Base-by-base conservation (phyloP, 2,797 vertebrate genomes). In the Pangasius sanitwongsei region DNA sequence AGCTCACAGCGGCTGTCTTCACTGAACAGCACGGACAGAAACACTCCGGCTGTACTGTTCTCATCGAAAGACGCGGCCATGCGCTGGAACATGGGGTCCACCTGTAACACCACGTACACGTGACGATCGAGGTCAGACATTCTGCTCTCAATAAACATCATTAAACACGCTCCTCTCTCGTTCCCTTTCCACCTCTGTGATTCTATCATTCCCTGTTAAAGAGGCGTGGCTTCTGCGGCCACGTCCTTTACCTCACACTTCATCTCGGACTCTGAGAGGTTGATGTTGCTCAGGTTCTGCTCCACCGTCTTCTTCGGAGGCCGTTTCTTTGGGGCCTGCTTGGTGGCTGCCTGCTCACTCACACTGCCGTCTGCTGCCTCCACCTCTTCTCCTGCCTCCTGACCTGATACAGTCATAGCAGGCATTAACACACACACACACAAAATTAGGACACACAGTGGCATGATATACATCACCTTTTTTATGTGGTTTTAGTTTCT, bases 11-110 rank as follows among this genome's bases (percentile, higher is more conserved):
- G 94, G 75, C 94, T 97, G 95, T 92, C 92, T n/a, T 97, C 95
- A 57, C 96, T 97, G 86, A 91, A 97, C 31, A 99, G 96, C 0
- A 96, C 94, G 0, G 95, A 94, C 63, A 99, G 95, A 93, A 99
- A 99, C n/a, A 99, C 95, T 0, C 98, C 98, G 0, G 96, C 95
- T 0, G 97, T 96, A 93, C 96, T 98, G 94, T 97, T 97, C 90
- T 99, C 98, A 28, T 99, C 97, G 0, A 99, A 99, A 0, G 98
- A 97, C 0, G 97, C 95, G 0, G 96, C 96, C 1, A 97, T 96
- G 65, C 96, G 96, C 93, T 97, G 98, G 94, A 99, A 98, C 96
- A 98, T 97, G 91, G 98, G 98, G 90, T 99, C 97, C 48, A 97
- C 94, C 98, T 99, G 65, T 13, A 70, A 69, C 25, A n/a, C 31